Evolutionary conservation across 2,797 vertebrate genomes (phyloP).

Genomic region (Eulemur rubriventer): DNA sequence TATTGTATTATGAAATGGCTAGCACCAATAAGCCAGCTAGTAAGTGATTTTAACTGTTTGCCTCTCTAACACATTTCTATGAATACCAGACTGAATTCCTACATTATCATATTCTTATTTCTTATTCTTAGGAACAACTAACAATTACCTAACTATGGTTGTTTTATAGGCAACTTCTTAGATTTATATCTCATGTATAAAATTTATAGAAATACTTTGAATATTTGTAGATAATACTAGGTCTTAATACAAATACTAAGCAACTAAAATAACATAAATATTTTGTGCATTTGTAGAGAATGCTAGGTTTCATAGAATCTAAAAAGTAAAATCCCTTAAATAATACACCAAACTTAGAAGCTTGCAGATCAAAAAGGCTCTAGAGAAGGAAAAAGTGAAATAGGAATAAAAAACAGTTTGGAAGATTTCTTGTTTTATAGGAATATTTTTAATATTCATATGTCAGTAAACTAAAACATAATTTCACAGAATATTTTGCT

Average conservation of each 20-base stretch:
- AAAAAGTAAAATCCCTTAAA: not conserved
- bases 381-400: not conserved
- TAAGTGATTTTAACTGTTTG: not conserved
- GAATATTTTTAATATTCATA: constrained; percentile 11
- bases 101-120: not conserved
- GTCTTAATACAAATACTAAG: not conserved
- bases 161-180: not conserved
- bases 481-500: constrained; percentile 21
- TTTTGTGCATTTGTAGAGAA: not conserved
- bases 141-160: not conserved
- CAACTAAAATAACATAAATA: not conserved
- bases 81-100: not conserved
- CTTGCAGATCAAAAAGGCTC: not conserved
- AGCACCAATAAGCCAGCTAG: not conserved
- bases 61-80: not conserved
- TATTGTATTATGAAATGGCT: not conserved
- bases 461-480: not conserved
- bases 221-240: not conserved
- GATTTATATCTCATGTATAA: not conserved
- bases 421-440: not conserved
- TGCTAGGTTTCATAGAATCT: not conserved
- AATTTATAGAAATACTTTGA: not conserved
- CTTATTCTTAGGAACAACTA: constrained; percentile 11
- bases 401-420: not conserved
- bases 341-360: not conserved